Base-by-base conservation (phyloP, 2,113 vertebrate species). In the Tringa solitaria region DNA sequence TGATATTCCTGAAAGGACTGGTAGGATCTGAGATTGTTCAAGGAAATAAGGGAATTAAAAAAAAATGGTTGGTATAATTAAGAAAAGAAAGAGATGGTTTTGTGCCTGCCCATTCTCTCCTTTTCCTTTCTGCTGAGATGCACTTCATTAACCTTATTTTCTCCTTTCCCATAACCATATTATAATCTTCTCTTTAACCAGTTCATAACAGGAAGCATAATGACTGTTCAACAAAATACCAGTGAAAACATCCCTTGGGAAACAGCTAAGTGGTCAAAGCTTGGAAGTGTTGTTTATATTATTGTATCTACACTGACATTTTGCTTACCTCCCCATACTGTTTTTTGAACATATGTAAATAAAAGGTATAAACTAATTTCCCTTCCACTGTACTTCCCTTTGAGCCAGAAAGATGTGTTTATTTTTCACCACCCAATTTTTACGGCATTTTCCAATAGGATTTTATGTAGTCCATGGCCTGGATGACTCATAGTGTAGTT, bases 181-280 rank as follows among this genome's bases (percentile, higher is more conserved):
- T 93, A 83, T 84, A 95, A 96, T 97, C 9, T 92, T 92, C 89
- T 95, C 87, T 95, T 97, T 97, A 97, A 97, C 96, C 90, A 95
- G 91, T 96, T 97, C 91, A 28, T 90, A 96, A 83, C 64, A 97
- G 96, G 94, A 98, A 97, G 87, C 65, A 72, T 84, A 95, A 93
- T 77, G 87, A 85, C 68, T 94, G 77, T 90, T 97, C 96, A 95
- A 95, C 87, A 80, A 96, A 97, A 96, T 94, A 94, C 89, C 95
- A 93, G 96, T 94, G 96, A 97, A 91, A 97, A 73, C n/a, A 93
- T 95, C 97, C 93, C 97, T 39, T 65, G 97, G 97, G 97, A 90
- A 95, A 93, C 30, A 85, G 72, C 77, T 96, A 96, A 97, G 95
- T 96, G 90, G 84, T 83, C 65, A 95, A 89, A 93, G 93, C 89